These are phyloP conservation scores for Sarcophaga subvicina DNA, from an alignment of 2,888 invertebrate genomes.

Conservation along the genomic window DNA sequence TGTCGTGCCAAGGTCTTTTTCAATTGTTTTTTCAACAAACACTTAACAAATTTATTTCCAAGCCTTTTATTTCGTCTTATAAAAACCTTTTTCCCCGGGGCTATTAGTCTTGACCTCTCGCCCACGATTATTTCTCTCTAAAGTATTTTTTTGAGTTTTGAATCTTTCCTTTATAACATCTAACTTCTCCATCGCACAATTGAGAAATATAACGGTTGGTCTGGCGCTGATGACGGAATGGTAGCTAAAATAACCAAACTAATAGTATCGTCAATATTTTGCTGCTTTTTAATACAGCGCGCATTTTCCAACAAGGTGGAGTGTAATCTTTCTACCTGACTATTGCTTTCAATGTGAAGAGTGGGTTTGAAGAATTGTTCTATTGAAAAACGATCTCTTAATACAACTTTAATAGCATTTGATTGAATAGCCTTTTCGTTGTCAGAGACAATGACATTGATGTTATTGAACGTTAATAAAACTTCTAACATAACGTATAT, in stretches of 20 bases:
- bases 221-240: slow-evolving; percentile 56
- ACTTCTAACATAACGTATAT: slow-evolving; percentile 35
- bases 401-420: slow-evolving; percentile 34
- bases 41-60: slow-evolving; percentile 51
- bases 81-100: slow-evolving; percentile 48
- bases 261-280: slow-evolving; percentile 57
- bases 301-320: slow-evolving; percentile 56
- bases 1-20: slow-evolving; percentile 22
- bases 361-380: slow-evolving; percentile 23
- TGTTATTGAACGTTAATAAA: slow-evolving; percentile 37
- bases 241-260: slow-evolving; percentile 52
- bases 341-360: slow-evolving; percentile 57
- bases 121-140: slow-evolving; percentile 39
- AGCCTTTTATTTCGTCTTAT: slow-evolving; percentile 36
- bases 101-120: slow-evolving; percentile 39
- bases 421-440: slow-evolving; percentile 57
- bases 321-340: slow-evolving; percentile 60
- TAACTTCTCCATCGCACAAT: slow-evolving; percentile 12
- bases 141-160: slow-evolving; percentile 37
- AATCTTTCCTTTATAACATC: slow-evolving; percentile 28
- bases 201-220: slow-evolving; percentile 42
- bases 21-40: slow-evolving; percentile 46
- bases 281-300: slow-evolving; percentile 60
- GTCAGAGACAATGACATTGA: slow-evolving; percentile 52
- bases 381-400: slow-evolving; percentile 33